Base-by-base conservation (phyloP, 2,797 vertebrate species). In the Orestias chungarensis region DNA sequence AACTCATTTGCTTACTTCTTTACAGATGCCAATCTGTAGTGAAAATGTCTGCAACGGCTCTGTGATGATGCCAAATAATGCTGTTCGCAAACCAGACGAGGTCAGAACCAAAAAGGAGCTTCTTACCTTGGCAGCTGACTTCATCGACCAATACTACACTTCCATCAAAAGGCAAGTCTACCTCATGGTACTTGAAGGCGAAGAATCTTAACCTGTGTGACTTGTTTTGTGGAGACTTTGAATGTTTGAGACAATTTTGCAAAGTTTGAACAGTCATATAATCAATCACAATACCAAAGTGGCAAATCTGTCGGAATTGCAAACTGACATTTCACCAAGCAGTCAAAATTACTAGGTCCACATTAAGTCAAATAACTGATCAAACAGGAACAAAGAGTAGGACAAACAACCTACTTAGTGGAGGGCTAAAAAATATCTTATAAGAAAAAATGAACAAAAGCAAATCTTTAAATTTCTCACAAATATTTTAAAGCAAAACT, bases 131-230 rank as follows among this genome's bases (percentile, higher is more conserved):
- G 97, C 98, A 67, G 97, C 96, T 43, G 97, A 99, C 89, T 99
- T 99, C 85, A 95, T 99, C 23, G 95, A 99, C 79, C 98, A 99
- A 87, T 99, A 98, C 91, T 99, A 97, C 89, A 96, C 96, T 3
- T 98, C 97, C 72, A 99, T 98, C 80, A 99, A 96, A 94, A 97
- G 97, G 98, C 90, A 92, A 90, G 88, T 18, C 0, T 14, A 27
- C 40, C 42, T n/a, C 43, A 7, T 18, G 11, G 17, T 33, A 33
- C 44, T 11, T 1, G n/a, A 15, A 62, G 40, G 10, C n/a, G 8
- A 44, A 23, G 20, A 8, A 43, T 61, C 25, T 11, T 31, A 29
- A 49, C 18, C 29, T 20, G 8, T 25, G 18, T 10, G n/a, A 40
- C 7, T 42, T 50, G 29, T 6, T 14, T 4, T n/a, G 14, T 9